Conservation (phyloP, 1,140 invertebrate genomes). For the Ganaspis sp. region DNA sequence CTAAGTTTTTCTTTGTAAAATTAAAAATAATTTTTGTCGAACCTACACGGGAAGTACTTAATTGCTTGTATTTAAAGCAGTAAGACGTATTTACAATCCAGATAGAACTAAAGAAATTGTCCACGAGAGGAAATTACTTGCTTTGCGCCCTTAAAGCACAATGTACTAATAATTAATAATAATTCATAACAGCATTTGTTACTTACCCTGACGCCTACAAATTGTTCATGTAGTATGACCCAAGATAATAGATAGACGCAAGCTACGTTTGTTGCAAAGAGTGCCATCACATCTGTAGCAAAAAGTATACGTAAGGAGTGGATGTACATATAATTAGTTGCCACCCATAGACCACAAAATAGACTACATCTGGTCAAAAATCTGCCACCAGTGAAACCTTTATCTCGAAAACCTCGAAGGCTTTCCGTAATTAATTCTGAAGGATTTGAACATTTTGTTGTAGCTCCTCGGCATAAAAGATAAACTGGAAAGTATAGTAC, state of each 20-base stretch:
- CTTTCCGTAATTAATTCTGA: conserved; percentile 86
- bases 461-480: conserved; percentile 83
- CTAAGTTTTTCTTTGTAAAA: too few species aligned
- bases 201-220: conserved; percentile 95
- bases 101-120: too few species aligned
- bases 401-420: conserved; percentile 88
- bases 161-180: neutral
- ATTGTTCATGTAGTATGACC: conserved; percentile 97
- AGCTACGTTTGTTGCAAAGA: conserved; percentile 95
- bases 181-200: conserved; percentile 27
- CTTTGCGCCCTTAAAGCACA: too few species aligned
- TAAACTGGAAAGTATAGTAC: conserved; percentile 94
- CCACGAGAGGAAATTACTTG: too few species aligned
- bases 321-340: conserved; percentile 95
- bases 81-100: too few species aligned
- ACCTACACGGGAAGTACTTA: too few species aligned
- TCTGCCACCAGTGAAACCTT: conserved; percentile 89
- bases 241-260: conserved; percentile 96
- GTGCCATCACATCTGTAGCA: conserved; percentile 93
- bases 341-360: conserved; percentile 93
- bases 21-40: too few species aligned
- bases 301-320: conserved; percentile 89
- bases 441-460: conserved; percentile 84
- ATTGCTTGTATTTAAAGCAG: too few species aligned
- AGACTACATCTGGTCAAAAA: conserved; percentile 90